Percentiles rank a stretch among this genome's conserved stretches.
These are phyloP conservation scores for Phylloscopus trochilus DNA, from an alignment of 2,113 vertebrate genomes.

Conservation along the genomic window DNA sequence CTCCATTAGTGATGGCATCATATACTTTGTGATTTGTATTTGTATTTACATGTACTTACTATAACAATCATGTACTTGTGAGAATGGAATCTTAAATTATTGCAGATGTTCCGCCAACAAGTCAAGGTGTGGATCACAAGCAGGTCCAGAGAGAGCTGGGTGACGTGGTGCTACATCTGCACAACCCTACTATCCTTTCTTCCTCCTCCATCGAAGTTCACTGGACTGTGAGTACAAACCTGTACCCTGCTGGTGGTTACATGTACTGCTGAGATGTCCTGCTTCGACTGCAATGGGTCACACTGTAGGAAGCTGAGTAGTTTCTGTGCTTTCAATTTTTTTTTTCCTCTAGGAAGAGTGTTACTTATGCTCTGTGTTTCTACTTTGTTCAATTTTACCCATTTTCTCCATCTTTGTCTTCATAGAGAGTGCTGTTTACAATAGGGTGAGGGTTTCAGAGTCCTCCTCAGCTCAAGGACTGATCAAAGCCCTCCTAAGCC, in stretches of 20 bases:
- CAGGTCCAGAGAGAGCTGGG: conserved; percentile 95
- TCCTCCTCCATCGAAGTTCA: conserved; percentile 95
- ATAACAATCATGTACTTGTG: background rate
- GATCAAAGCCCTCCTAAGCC: background rate
- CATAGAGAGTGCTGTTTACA: background rate
- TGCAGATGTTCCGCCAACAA: conserved; percentile 93
- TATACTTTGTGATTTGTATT: background rate
- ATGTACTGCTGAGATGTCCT: background rate
- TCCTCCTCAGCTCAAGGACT: background rate
- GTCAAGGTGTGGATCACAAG: conserved; percentile 95
- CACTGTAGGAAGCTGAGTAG: background rate
- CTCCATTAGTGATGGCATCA: background rate
- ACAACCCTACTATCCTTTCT: conserved; percentile 96
- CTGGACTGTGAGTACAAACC: conserved; percentile 90
- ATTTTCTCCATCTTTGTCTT: background rate
- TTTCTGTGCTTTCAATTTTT: background rate
- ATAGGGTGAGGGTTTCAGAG: background rate
- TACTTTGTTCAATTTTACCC: background rate
- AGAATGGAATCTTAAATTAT: conserved; percentile 31
- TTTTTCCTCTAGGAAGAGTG: background rate
- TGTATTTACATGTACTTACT: background rate
- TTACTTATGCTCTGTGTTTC: background rate
- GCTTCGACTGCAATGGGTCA: background rate
- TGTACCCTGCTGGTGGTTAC: background rate
- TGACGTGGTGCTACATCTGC: conserved; percentile 91